Evolutionary conservation across 2,113 vertebrate species (phyloP), one percentile per base, ranked within the genome.

Genomic region (Chinchilla lanigera): DNA sequence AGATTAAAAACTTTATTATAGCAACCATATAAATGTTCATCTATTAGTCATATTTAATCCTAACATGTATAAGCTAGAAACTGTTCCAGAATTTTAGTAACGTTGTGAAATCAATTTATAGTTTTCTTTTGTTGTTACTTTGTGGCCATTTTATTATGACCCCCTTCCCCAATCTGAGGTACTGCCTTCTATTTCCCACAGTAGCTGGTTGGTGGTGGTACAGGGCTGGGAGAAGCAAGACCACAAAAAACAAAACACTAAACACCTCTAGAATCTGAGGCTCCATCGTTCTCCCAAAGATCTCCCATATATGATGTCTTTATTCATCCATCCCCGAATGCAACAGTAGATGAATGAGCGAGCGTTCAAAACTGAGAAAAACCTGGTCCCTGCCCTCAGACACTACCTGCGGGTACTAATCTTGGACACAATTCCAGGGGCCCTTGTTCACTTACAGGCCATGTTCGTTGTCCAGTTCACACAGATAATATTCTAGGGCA

Each of bases 11-110:
- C 16, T 75, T 80, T 75, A 88, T 97, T 92, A 67, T 77, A 78
- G 69, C 26, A 89, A 60, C 56, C 61, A 22, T 71, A 58, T 84
- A 93, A 50, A 83, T 77, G 81, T 78, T 52, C 38, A 60, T 82
- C 71, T 87, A 1, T 94, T 77, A 95, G 61, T 94, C 86, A 41
- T 88, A 75, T 94, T 97, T 30, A 82, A 87, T 86, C 69, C 61
- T 95, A 94, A 84, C 33, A 71, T 82, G 5, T 97, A 93, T 86
- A 92, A 88, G 75, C 87, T 94, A 87, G 54, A 95, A 90, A 61
- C 20, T 26, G 12, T 75, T 94, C 92, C 33, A 71, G 58, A 92
- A 54, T 89, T 85, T 91, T 89, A 86, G 26, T 19, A 86, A 83
- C 38, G 12, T 24, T 69, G 12, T 75, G 86, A 94, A 93, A 89